These are phyloP conservation scores for Drosophila crucigera DNA, from an alignment of 2,888 invertebrate genomes.

Conservation along the genomic window DNA sequence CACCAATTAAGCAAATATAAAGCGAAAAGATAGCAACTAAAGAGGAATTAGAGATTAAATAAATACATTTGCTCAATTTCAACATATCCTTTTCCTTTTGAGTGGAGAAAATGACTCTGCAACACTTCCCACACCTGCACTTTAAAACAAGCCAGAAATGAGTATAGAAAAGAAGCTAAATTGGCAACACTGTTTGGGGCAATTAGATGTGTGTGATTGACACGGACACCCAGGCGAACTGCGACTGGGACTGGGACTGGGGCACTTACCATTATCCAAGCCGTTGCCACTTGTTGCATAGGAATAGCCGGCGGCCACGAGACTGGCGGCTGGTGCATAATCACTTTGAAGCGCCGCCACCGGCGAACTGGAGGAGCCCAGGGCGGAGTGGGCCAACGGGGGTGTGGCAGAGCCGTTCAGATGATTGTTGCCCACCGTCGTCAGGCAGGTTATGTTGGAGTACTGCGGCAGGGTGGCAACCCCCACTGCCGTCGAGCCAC, in stretches of 20 bases:
- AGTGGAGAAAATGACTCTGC: neutral
- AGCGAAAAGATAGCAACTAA: neutral
- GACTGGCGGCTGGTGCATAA: conserved; percentile 80
- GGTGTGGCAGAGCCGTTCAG: conserved; percentile 76
- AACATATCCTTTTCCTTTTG: neutral
- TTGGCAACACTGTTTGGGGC: neutral
- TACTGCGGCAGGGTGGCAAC: conserved; percentile 82
- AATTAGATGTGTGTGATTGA: conserved; percentile 71
- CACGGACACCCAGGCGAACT: conserved; percentile 72
- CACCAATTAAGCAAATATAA: neutral
- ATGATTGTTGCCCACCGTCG: conserved; percentile 64
- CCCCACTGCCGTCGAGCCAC: conserved; percentile 56
- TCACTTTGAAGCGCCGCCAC: conserved; percentile 82
- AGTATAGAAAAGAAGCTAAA: neutral
- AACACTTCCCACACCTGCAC: neutral
- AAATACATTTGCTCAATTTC: neutral
- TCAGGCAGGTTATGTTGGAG: conserved; percentile 81
- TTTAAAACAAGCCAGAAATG: neutral
- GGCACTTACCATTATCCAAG: conserved; percentile 84
- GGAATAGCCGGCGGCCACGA: conserved; percentile 83
- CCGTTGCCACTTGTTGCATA: conserved; percentile 76
- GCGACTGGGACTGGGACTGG: neutral
- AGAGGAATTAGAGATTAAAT: neutral
- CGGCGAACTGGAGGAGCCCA: conserved; percentile 65
- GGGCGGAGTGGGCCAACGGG: conserved; percentile 77